Conservation (phyloP, 2,888 invertebrate species). For the Maniola hyperantus region DNA sequence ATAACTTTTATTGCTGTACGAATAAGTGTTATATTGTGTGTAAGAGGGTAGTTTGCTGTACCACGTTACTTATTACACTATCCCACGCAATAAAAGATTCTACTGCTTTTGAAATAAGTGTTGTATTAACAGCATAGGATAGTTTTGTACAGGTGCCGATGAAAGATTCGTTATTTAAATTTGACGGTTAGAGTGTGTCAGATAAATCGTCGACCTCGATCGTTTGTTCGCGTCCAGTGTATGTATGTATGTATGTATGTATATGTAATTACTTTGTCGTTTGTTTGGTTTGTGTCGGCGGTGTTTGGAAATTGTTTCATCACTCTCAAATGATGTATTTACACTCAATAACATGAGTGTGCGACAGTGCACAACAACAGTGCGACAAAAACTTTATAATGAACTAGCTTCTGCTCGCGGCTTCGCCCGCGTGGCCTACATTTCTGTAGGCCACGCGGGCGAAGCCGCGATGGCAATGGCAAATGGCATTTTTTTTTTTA, state of each 20-base stretch:
- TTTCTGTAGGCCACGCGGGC: no score
- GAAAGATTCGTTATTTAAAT: slow-evolving; percentile 75
- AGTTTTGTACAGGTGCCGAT: slow-evolving; percentile 50
- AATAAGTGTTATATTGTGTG: slow-evolving; percentile 37
- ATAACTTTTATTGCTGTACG: slow-evolving; percentile 39
- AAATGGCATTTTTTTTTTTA: no score
- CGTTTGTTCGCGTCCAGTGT: slow-evolving; percentile 74
- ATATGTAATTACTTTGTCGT: slow-evolving; percentile 61
- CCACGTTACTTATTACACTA: background rate
- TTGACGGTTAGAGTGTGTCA: slow-evolving; percentile 73
- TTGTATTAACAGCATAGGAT: slow-evolving; percentile 25
- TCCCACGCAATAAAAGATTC: background rate
- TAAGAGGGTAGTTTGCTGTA: slow-evolving; percentile 15
- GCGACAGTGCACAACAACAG: no score
- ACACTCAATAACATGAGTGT: slow-evolving; percentile 11
- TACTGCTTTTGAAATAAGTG: background rate
- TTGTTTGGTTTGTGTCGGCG: slow-evolving; percentile 41
- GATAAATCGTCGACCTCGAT: slow-evolving; percentile 76
- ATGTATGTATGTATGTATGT: slow-evolving; percentile 26
- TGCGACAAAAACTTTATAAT: background rate
- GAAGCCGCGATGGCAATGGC: no score
- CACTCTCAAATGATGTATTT: slow-evolving; percentile 24
- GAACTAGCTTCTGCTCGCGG: no score
- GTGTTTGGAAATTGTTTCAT: slow-evolving; percentile 40
- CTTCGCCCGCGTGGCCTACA: no score